Evolutionary conservation across 2,797 vertebrate species (phyloP), one percentile per base, ranked within the genome.

Genomic region (Argentina silus): DNA sequence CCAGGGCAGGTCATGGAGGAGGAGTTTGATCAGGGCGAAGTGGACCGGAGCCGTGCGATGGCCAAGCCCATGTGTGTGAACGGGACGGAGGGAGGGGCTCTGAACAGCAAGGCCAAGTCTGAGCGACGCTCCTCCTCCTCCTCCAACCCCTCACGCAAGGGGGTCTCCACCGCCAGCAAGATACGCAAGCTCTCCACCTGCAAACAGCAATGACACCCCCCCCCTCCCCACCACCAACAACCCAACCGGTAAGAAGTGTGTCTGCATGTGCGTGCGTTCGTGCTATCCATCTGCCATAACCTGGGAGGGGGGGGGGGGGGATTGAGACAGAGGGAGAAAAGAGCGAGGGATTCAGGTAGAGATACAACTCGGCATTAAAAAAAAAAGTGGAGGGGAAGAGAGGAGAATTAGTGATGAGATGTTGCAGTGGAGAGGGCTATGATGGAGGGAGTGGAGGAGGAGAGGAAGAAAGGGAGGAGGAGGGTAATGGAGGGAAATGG

Each of bases 141-240:
- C 7, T 95, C 96, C 86, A 96, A 97, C 88, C 94, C 96, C 15
- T 93, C 96, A 6, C 96, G 96, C 83, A 99, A 98, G 89, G 94
- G 96, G 78, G 90, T 95, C 78, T 96, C 97, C 0, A 90, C 96
- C 86, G 95, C 95, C 92, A 96, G 96, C 96, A 98, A 97, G 94
- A 97, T 97, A 92, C 98, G 97, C 89, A 96, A 98, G 89, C 95
- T 98, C 78, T 98, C 98, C 50, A 96, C 96, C 87, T 99, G 98
- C 95, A 99, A 99, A 89, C 98, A 99, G 90, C 98, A 99, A 92
- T 99, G 96, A 98, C 85, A 72, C 72, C 67, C 68, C 19, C 69
- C 45, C 53, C 21, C 60, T 70, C 77, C 55, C 67, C 27, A 1
- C 78, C 66, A 7, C 64, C 84, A 79, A 74, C 83, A 86, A 69